These are phyloP conservation scores for Steatocranus sp. DNA, from an alignment of 2,797 vertebrate genomes.

Conservation along the genomic window DNA sequence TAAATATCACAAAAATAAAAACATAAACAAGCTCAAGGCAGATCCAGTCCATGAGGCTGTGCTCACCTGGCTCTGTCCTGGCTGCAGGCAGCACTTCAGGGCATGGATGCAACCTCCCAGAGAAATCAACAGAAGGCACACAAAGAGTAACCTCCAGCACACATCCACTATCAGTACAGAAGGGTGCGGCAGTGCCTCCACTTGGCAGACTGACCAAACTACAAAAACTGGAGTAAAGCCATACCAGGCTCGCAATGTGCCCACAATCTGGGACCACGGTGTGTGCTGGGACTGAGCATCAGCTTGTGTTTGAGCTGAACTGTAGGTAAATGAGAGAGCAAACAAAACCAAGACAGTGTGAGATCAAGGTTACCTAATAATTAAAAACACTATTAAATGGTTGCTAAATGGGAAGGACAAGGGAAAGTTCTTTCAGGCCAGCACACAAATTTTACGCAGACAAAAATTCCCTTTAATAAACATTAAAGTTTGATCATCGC, in stretches of 20 bases:
- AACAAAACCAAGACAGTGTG: background rate
- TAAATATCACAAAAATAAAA: background rate
- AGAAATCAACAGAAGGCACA: constrained; percentile 39
- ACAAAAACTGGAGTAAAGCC: constrained; percentile 18
- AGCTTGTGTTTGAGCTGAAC: background rate
- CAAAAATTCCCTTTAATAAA: background rate
- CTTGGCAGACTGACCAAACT: constrained; percentile 60
- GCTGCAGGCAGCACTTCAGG: constrained; percentile 16
- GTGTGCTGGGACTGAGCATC: background rate
- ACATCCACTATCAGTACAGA: constrained; percentile 13
- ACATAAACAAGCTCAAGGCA: background rate
- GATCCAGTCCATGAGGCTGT: background rate
- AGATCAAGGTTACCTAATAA: background rate
- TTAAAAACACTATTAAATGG: background rate
- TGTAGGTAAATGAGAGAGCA: background rate
- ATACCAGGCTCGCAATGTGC: background rate
- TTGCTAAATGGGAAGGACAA: background rate
- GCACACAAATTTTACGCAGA: background rate
- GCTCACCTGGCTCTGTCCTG: constrained; percentile 33
- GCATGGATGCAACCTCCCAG: constrained; percentile 19
- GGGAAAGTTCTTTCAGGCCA: background rate
- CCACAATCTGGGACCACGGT: background rate
- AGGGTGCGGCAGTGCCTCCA: constrained; percentile 54
- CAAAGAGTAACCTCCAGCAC: constrained; percentile 34
- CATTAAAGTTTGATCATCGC: background rate